Evolutionary conservation across 1,140 invertebrate species (phyloP), one percentile per base, ranked within the genome.

Genomic region (Drosophila funebris): DNA sequence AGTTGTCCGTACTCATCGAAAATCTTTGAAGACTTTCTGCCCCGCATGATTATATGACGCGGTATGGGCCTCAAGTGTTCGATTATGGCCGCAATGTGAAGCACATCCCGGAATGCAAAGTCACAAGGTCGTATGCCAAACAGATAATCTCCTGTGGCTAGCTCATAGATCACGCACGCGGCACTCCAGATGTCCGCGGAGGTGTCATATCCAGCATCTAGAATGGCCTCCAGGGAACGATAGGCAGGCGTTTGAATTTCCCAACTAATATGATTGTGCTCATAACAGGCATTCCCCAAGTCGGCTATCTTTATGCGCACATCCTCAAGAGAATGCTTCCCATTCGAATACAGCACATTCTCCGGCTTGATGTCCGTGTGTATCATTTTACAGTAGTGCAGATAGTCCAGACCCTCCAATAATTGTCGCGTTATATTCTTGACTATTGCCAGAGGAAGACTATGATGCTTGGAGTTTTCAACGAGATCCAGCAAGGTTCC

Each of bases 321-420:
- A 24, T 96, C 95, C 96, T 41, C 93, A 75, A 2, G 9, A 92
- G 76, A 33, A 92, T 5, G 11, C 16, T 37, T 27, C 27, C 43
- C 70, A 31, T 41, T 31, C 4, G 24, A 53, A 48, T 22, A 22
- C 4, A 99, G 93, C 48, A 99, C 97, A 94, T 99, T 99, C 93
- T 99, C 98, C 39, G 98, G 98, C 92, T 99, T 99, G 71, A 99
- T 99, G 92, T 99, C 98, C 13, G 98, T 99, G 91, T 99, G 98
- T 92, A 99, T 99, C 77, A 99, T 94, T 94, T 98, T 99, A 93
- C 98, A 98, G 52, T 95, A 95, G 92, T 99, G 98, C 58, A 99
- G 94, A 93, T 99, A 99, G 92, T 98, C 96, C 64, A 99, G 93
- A 18, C 97, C 98, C 93, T 99, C 96, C 16, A 99, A 93, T 62